phyloP scores from a whole-genome alignment of 2,113 vertebrate genomes.

The Halcyon senegalensis region DNA sequence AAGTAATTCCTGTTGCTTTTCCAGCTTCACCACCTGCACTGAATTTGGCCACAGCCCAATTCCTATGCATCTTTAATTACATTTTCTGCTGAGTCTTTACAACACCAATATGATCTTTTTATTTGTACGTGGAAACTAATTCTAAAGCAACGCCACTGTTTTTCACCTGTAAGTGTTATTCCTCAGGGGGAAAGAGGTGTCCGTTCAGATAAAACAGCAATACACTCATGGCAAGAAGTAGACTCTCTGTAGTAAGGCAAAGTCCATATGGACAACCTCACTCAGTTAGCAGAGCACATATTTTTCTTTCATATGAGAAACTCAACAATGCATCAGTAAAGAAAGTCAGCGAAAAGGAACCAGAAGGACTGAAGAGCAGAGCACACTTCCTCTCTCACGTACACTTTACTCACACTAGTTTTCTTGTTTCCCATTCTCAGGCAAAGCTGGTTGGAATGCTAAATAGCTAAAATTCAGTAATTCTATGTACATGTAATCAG shows the following conservation, averaged over 20 bases:
- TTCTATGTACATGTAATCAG: not conserved
- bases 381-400: not conserved
- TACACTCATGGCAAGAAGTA: not conserved
- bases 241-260: not conserved
- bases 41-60: not conserved
- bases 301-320: not conserved
- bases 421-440: not conserved
- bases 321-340: not conserved
- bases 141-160: not conserved
- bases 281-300: accelerated
- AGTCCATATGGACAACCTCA: not conserved
- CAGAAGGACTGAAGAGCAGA: not conserved
- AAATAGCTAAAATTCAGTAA: not conserved
- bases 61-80: not conserved
- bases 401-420: not conserved
- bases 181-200: not conserved
- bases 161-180: not conserved
- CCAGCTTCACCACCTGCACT: not conserved
- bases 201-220: not conserved
- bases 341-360: not conserved
- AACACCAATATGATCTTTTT: not conserved
- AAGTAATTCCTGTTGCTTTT: not conserved
- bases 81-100: not conserved
- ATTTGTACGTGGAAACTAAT: not conserved
- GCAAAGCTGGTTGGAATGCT: not conserved